phyloP scores from a whole-genome alignment of 2,888 invertebrate genomes.

The Callyntrura guangdongensis region DNA sequence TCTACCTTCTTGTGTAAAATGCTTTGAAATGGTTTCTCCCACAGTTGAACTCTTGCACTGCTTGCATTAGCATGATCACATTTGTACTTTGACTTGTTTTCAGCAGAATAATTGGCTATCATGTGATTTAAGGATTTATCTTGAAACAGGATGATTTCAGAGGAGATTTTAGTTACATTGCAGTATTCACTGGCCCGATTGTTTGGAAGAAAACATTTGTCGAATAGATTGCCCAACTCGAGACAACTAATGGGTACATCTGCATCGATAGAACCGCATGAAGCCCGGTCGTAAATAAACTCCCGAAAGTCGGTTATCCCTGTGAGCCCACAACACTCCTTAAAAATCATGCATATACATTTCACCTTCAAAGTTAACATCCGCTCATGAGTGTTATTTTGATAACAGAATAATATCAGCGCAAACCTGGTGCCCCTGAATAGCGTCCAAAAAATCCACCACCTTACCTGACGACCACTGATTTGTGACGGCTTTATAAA shows the following conservation, averaged over 20 bases:
- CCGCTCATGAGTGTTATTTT: too few relatives aligned
- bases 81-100: neutral
- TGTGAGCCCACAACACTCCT: conserved; percentile 44
- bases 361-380: neutral
- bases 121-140: neutral
- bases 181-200: neutral
- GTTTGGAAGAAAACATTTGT: neutral
- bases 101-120: neutral
- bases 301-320: conserved; percentile 25
- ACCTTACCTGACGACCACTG: neutral
- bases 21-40: neutral
- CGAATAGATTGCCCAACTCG: neutral
- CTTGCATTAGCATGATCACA: neutral
- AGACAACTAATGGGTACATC: conserved; percentile 35
- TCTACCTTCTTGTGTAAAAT: neutral
- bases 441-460: neutral
- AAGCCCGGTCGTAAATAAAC: conserved; percentile 29
- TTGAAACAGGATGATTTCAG: neutral
- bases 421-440: conserved; percentile 6
- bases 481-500: neutral
- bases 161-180: neutral
- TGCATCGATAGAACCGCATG: neutral
- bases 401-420: too few relatives aligned
- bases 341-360: neutral
- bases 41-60: neutral